Evolutionary conservation across 2,797 vertebrate species (phyloP).

Genomic region (Epinephelus awoara): DNA sequence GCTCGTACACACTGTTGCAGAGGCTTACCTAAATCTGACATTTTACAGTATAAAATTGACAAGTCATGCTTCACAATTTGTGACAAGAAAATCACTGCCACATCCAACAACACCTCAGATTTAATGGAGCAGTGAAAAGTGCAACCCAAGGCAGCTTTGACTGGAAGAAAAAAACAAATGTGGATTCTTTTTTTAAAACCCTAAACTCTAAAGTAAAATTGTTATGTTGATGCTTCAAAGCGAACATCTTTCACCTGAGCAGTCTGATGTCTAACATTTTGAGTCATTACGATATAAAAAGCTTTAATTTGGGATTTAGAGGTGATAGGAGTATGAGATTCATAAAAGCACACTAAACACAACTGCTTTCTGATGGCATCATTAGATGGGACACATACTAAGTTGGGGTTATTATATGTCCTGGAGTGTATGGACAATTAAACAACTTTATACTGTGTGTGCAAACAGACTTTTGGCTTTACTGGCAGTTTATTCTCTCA

Average conservation of each 20-base stretch:
- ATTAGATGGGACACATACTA: slow-evolving; percentile 27
- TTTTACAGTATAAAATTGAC: slow-evolving; percentile 35
- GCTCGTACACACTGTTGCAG: neutral
- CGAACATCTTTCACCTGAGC: neutral
- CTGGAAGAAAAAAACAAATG: slow-evolving; percentile 23
- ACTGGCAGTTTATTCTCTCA: slow-evolving; percentile 25
- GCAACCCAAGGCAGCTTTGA: slow-evolving; percentile 33
- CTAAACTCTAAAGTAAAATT: neutral
- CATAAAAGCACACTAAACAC: neutral
- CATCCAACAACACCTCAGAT: slow-evolving; percentile 26
- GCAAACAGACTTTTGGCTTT: slow-evolving; percentile 38
- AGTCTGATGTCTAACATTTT: neutral
- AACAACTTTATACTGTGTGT: slow-evolving; percentile 31
- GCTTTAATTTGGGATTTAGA: slow-evolving; percentile 14
- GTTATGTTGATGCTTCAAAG: neutral
- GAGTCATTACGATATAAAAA: neutral
- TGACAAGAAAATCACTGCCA: slow-evolving; percentile 32
- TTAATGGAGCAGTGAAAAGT: slow-evolving; percentile 29
- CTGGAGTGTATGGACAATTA: slow-evolving; percentile 38
- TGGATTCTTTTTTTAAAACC: neutral
- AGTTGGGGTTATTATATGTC: slow-evolving; percentile 36
- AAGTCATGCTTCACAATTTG: slow-evolving; percentile 21
- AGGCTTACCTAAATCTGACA: slow-evolving; percentile 26
- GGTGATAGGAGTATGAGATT: neutral
- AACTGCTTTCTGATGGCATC: slow-evolving; percentile 28